These are phyloP conservation scores for Agriopis aurantiaria DNA, from an alignment of 2,888 invertebrate genomes.

Conservation along the genomic window DNA sequence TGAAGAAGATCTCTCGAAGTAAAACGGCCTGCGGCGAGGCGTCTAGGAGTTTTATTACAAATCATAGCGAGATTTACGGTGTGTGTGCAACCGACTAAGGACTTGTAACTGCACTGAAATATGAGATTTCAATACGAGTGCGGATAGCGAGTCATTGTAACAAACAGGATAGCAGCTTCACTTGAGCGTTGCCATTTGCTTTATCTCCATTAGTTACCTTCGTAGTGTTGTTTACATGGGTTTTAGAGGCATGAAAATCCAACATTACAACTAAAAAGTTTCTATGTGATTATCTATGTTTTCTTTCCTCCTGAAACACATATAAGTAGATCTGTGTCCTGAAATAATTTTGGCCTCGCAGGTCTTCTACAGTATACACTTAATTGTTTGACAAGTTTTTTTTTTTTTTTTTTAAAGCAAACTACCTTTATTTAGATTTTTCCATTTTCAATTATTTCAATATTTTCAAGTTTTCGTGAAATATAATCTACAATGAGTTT, in stretches of 20 bases:
- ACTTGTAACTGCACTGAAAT: conserved; percentile 58
- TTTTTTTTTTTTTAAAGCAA: too few species aligned
- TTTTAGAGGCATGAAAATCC: too few species aligned
- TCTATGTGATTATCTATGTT: too few species aligned
- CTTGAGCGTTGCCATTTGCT: conserved; percentile 19
- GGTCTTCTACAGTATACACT: too few species aligned
- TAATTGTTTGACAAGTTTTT: too few species aligned
- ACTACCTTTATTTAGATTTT: too few species aligned
- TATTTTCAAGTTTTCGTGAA: too few species aligned
- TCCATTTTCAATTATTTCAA: too few species aligned
- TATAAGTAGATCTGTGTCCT: too few species aligned
- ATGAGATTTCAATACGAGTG: conserved; percentile 56
- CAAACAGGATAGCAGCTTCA: conserved; percentile 8
- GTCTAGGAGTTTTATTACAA: conserved; percentile 63
- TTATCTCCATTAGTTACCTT: background rate
- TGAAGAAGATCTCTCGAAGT: conserved; percentile 47
- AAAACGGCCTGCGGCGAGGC: conserved; percentile 48
- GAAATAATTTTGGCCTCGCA: too few species aligned
- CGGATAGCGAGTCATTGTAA: conserved; percentile 41
- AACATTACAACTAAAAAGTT: too few species aligned
- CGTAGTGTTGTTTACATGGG: background rate
- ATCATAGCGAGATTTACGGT: conserved; percentile 66
- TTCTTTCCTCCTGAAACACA: too few species aligned
- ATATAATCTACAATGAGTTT: conserved; percentile 14
- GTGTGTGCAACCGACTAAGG: conserved; percentile 60